Percentiles rank a stretch among this genome's conserved stretches.
Conservation (phyloP, 2,797 vertebrate species). For the Macrochelys suwanniensis region DNA sequence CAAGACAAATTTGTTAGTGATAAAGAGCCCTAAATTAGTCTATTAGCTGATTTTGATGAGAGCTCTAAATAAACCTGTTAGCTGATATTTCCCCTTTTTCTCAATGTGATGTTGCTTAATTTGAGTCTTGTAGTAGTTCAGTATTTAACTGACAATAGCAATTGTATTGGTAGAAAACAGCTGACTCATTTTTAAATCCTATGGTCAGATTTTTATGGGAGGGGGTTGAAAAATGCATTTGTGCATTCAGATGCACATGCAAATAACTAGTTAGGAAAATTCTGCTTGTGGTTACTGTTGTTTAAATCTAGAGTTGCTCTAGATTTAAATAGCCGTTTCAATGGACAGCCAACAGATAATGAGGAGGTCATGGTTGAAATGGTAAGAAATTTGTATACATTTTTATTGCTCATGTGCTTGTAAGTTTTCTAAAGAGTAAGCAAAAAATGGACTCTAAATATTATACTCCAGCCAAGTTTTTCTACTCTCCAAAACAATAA, state of each 20-base stretch:
- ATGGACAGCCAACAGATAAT: constrained; percentile 12
- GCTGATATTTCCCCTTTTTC: background rate
- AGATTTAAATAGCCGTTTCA: background rate
- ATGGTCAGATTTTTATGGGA: background rate
- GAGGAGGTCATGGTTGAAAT: background rate
- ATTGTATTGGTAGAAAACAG: background rate
- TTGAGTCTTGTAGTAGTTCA: background rate
- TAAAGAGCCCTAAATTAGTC: background rate
- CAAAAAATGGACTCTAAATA: background rate
- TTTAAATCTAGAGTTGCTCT: constrained; percentile 3
- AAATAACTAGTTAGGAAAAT: background rate
- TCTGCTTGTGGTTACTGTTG: constrained; percentile 4
- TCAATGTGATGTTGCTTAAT: background rate
- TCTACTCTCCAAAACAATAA: background rate
- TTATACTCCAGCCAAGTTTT: background rate
- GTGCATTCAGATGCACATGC: background rate
- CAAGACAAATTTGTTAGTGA: background rate
- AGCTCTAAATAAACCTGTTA: background rate
- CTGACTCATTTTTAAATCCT: background rate
- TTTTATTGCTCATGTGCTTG: background rate
- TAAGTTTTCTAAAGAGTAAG: background rate
- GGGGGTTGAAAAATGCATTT: background rate
- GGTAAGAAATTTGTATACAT: background rate
- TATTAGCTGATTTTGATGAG: background rate
- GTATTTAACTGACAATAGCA: background rate